These are phyloP conservation scores for Danio tinwini DNA, from an alignment of 2,797 vertebrate species.

Conservation along the genomic window DNA sequence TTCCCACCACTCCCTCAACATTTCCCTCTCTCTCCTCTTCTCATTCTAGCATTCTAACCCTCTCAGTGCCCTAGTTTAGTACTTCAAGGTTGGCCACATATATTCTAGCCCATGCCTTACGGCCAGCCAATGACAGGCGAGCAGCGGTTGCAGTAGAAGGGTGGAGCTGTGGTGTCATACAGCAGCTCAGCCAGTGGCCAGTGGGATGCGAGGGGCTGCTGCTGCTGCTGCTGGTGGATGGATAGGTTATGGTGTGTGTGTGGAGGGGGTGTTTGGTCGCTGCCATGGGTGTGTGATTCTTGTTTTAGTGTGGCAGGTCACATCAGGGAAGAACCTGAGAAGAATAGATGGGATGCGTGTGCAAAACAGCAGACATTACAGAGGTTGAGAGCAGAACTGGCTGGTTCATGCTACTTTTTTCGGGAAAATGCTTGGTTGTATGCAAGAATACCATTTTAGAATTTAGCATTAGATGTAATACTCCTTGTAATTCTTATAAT, in stretches of 20 bases:
- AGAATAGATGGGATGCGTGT: neutral
- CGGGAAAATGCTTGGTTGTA: too few species aligned
- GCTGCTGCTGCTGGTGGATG: neutral
- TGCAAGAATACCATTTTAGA: too few species aligned
- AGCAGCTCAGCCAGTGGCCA: slow-evolving; percentile 56
- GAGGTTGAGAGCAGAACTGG: neutral
- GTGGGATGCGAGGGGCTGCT: slow-evolving; percentile 25
- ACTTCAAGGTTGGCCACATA: slow-evolving; percentile 84
- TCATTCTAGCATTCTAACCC: slow-evolving; percentile 74
- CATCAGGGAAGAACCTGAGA: slow-evolving; percentile 38
- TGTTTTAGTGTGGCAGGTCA: slow-evolving; percentile 46
- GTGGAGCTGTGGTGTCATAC: slow-evolving; percentile 69
- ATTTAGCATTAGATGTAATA: too few species aligned
- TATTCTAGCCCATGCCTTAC: slow-evolving; percentile 75
- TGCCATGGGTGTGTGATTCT: slow-evolving; percentile 27
- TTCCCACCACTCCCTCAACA: slow-evolving; percentile 53
- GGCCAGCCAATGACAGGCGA: slow-evolving; percentile 78
- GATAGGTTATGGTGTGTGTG: neutral
- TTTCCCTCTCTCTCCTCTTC: slow-evolving; percentile 55
- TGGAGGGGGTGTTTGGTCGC: neutral
- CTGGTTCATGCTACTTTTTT: neutral
- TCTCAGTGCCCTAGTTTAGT: slow-evolving; percentile 83
- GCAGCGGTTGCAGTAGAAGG: slow-evolving; percentile 71
- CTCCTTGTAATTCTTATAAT: too few species aligned
- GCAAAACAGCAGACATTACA: neutral